A percentile compares a stretch with the other conserved stretches of the same genome.
Evolutionary conservation across 2,113 vertebrate species (phyloP).

Genomic region (Delphinus delphis): DNA sequence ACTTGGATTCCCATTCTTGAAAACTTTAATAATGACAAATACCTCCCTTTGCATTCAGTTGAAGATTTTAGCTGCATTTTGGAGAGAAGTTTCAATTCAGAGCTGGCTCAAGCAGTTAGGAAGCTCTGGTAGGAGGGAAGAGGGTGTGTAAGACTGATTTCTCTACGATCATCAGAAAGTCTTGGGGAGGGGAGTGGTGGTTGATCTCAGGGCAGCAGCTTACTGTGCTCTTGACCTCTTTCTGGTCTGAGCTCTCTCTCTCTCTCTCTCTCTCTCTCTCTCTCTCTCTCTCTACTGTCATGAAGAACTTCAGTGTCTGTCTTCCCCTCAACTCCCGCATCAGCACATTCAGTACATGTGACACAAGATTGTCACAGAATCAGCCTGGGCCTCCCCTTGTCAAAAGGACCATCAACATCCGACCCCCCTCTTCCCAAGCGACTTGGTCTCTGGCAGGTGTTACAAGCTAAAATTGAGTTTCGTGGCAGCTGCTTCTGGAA

Average conservation of each 20-base stretch:
- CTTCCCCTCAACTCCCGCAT: not conserved
- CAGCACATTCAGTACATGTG: not conserved
- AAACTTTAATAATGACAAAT: not conserved
- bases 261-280: not conserved
- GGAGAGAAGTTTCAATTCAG: not conserved
- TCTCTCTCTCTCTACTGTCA: not conserved
- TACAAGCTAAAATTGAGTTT: not conserved
- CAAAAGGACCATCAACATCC: not conserved
- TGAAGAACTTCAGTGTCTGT: not conserved
- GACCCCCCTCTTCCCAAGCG: not conserved
- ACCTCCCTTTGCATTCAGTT: not conserved
- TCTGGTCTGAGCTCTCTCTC: not conserved
- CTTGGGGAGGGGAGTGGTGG: accelerated
- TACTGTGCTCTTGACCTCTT: not conserved
- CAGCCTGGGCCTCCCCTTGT: conserved; percentile 15
- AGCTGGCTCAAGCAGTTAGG: not conserved
- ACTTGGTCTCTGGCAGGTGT: conserved; percentile 42
- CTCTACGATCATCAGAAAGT: not conserved
- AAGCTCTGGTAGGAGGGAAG: not conserved
- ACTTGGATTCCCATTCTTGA: not conserved
- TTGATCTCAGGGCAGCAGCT: not conserved
- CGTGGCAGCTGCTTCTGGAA: not conserved
- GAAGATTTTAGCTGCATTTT: not conserved
- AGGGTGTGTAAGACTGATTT: not conserved
- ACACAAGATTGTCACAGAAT: conserved; percentile 30